Evolutionary conservation across 2,797 vertebrate genomes (phyloP), one percentile per base, ranked within the genome.

Genomic region (Morelia viridis): DNA sequence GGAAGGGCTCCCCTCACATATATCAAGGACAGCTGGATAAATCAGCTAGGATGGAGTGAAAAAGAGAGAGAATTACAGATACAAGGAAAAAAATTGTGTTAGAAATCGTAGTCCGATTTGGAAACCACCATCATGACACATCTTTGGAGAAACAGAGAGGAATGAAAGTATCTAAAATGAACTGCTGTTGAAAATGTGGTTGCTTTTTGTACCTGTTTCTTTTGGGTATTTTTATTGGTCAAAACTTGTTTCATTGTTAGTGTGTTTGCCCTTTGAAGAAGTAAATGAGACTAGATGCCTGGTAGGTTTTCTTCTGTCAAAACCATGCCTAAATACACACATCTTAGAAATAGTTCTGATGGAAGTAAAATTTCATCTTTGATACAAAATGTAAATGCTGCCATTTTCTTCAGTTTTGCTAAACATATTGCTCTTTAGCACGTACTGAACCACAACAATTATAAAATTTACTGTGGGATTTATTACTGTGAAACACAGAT

Each of bases 381-480:
- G 56, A 95, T 80, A 92, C 71, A 64, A 46, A 58, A 64, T 60
- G 91, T 85, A 6, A 28, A 93, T 76, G 0, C 9, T 88, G 50
- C 92, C 15, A 80, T 85, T 0, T 89, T 31, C 89, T 76, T 57
- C 5, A 0, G 76, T 93, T 86, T 5, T 88, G 61, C 61, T 89
- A 8, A 0, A 64, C 41, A 0, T 84, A 13, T 1, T 94, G 88
- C 61, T 58, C 85, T 95, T 85, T 88, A 85, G 80, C 94, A 92
- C 92, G 91, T 35, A 5, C 46, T 94, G n/a, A 94, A 95, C 91
- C 93, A 64, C 91, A 61, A 35, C 26, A 0, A 93, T 35, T 22
- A 86, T 95, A 93, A 93, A 95, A 96, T 92, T 76, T 91, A 91
- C 12, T 2, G 24, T 71, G 58, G 86, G 85, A 83, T 92, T 96